phyloP scores from a whole-genome alignment of 2,113 vertebrate genomes.

The Antennarius striatus region DNA sequence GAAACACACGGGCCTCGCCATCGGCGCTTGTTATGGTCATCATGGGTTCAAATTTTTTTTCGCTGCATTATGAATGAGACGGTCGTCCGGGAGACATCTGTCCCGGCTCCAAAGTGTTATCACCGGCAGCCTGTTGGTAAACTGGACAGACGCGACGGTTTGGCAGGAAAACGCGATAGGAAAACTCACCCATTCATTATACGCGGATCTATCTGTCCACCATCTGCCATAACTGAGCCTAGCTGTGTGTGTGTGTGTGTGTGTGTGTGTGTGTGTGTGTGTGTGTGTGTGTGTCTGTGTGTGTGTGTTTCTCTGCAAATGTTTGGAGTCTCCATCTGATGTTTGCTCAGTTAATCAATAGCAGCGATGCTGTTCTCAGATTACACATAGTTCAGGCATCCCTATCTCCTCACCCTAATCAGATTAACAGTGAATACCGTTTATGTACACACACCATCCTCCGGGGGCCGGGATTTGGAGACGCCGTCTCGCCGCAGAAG shows the following conservation, averaged over 20 bases:
- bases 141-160: slow-evolving; percentile 44
- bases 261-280: slow-evolving; percentile 18
- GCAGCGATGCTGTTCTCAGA: slow-evolving; percentile 50
- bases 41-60: slow-evolving; percentile 48
- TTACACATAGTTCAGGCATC: slow-evolving; percentile 58
- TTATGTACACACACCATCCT: slow-evolving; percentile 57
- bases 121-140: slow-evolving; percentile 49
- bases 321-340: slow-evolving; percentile 65
- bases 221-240: slow-evolving; percentile 49
- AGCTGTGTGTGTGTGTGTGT: not conserved
- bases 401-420: slow-evolving; percentile 59
- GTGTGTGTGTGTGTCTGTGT: slow-evolving; percentile 11
- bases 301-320: slow-evolving; percentile 52
- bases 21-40: slow-evolving; percentile 25
- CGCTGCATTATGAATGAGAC: slow-evolving; percentile 15
- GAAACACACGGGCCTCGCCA: slow-evolving; percentile 15
- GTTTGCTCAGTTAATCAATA: slow-evolving; percentile 68
- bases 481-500: slow-evolving; percentile 12
- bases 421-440: slow-evolving; percentile 65
- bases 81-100: slow-evolving; percentile 56
- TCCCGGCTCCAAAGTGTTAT: slow-evolving; percentile 50
- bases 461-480: slow-evolving; percentile 58
- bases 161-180: slow-evolving; percentile 31
- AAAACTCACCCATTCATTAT: slow-evolving; percentile 26
- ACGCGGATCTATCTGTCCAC: slow-evolving; percentile 43